Conservation (phyloP, 2,888 invertebrate genomes). For the Cantharis rufa region DNA sequence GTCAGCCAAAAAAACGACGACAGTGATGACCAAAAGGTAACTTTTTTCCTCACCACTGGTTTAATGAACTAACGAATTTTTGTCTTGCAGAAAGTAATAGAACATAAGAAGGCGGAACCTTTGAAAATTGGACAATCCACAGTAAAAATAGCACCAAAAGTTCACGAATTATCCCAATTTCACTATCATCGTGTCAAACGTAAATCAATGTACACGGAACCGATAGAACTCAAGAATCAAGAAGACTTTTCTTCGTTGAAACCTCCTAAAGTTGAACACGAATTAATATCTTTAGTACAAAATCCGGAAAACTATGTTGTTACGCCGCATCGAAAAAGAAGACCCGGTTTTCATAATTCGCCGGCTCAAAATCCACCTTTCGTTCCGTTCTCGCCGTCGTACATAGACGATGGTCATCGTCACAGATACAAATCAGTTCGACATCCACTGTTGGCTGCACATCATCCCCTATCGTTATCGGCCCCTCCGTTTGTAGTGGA, state of each 20-base stretch:
- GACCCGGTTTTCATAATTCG: slow-evolving; percentile 86
- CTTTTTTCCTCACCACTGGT: not conserved
- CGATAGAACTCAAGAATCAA: slow-evolving; percentile 72
- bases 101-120: slow-evolving; percentile 53
- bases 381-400: slow-evolving; percentile 78
- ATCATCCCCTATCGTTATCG: slow-evolving; percentile 72
- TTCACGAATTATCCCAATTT: slow-evolving; percentile 58
- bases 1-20: slow-evolving; percentile 54
- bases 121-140: slow-evolving; percentile 65
- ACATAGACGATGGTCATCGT: slow-evolving; percentile 71
- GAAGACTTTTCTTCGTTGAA: slow-evolving; percentile 70
- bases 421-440: slow-evolving; percentile 63
- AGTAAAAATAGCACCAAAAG: slow-evolving; percentile 64
- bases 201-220: slow-evolving; percentile 65
- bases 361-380: slow-evolving; percentile 87
- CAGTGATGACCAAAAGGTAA: slow-evolving; percentile 31
- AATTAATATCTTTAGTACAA: slow-evolving; percentile 70
- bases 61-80: not conserved
- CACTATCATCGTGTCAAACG: slow-evolving; percentile 62
- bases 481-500: slow-evolving; percentile 74
- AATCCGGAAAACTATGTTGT: slow-evolving; percentile 82
- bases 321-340: slow-evolving; percentile 82
- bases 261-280: slow-evolving; percentile 67
- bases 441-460: slow-evolving; percentile 64
- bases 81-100: slow-evolving; percentile 43